phyloP scores from a whole-genome alignment of 2,888 invertebrate species.

The Platerodrilus igneus region DNA sequence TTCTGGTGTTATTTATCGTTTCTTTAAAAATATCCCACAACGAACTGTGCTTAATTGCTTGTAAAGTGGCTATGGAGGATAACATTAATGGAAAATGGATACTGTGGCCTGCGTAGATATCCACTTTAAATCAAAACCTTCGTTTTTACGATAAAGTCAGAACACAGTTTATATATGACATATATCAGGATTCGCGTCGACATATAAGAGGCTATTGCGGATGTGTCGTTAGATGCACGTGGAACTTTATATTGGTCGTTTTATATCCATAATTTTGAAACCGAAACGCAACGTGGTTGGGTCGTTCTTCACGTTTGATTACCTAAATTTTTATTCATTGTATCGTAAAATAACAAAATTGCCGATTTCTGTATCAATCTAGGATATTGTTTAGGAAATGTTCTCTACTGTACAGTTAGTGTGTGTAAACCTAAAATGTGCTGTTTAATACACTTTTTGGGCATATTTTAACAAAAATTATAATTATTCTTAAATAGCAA shows the following conservation, averaged over 20 bases:
- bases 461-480: too few species aligned
- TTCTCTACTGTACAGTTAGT: too few species aligned
- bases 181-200: too few species aligned
- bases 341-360: too few species aligned
- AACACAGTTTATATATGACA: conserved; percentile 18
- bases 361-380: too few species aligned
- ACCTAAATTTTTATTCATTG: too few species aligned
- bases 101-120: not conserved
- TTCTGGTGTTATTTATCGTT: conserved; percentile 30
- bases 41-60: conserved; percentile 10
- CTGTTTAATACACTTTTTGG: too few species aligned
- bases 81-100: not conserved
- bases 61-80: conserved; percentile 7
- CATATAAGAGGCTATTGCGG: conserved; percentile 17
- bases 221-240: conserved; percentile 18
- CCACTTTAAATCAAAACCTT: conserved; percentile 7
- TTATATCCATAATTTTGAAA: conserved; percentile 13
- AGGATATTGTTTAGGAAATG: too few species aligned
- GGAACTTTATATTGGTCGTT: conserved; percentile 16
- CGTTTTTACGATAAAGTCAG: conserved; percentile 18
- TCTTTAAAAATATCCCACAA: conserved; percentile 12
- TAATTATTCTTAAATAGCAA: too few species aligned
- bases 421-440: too few species aligned
- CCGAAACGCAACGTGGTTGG: too few species aligned
- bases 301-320: conserved; percentile 9